These are phyloP conservation scores for Ramazzottius varieornatus DNA, from an alignment of 2,888 invertebrate genomes.

Conservation along the genomic window DNA sequence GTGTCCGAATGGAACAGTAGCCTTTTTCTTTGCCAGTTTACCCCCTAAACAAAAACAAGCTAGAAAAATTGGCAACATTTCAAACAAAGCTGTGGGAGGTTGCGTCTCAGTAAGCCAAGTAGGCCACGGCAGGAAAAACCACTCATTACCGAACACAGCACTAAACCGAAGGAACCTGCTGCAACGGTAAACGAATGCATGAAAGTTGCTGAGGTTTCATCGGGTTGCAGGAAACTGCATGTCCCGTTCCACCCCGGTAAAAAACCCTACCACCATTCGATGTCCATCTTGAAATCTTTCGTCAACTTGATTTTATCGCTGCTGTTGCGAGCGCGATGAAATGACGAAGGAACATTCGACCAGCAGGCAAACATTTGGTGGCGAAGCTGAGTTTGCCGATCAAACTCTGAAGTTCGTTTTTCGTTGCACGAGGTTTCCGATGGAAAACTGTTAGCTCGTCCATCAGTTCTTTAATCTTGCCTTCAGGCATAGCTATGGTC, in stretches of 20 bases:
- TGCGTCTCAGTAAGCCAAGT: too few relatives aligned
- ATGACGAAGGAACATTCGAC: neutral
- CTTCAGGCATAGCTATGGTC: neutral
- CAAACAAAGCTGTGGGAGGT: neutral
- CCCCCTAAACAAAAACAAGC: neutral
- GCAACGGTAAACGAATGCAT: neutral
- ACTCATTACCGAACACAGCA: neutral
- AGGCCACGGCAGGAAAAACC: neutral
- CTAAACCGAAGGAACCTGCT: neutral
- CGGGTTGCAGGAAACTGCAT: neutral
- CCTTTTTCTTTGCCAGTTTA: neutral
- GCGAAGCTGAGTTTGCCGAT: constrained; percentile 3
- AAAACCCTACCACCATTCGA: neutral
- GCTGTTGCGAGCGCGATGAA: neutral
- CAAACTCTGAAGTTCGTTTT: neutral
- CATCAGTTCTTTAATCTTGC: too few relatives aligned
- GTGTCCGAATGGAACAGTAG: neutral
- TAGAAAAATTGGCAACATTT: neutral
- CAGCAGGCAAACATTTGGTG: constrained; percentile 4
- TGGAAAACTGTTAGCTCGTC: neutral
- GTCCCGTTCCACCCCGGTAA: neutral
- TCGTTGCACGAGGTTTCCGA: too few relatives aligned
- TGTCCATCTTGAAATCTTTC: neutral
- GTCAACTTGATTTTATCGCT: neutral
- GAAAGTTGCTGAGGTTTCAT: neutral